Base-by-base conservation (phyloP, 2,888 invertebrate genomes). In the Microchrysa polita region DNA sequence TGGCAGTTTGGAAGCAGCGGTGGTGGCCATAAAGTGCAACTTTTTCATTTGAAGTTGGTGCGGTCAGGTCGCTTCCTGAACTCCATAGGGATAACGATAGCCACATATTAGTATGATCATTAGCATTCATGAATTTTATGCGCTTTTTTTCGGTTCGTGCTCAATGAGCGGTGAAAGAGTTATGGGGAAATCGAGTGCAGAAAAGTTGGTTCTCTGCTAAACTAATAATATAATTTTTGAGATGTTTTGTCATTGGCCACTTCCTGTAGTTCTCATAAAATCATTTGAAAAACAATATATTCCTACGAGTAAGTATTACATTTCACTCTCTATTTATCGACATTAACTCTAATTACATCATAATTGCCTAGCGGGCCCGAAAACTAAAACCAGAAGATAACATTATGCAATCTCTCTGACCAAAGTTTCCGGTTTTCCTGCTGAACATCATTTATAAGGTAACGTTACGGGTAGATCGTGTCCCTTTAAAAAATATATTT, bases 71-170 rank as follows among this genome's bases (percentile, higher is more conserved):
- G 48, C 22, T 23, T 67, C 14, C 27, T 52, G 52, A 16, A 10
- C 14, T 44, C 34, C 18, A n/a, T n/a, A n/a, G 1, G 72, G 14
- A 20, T 57, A 48, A 72, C 60, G 72, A 44, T 60, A 60, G 59
- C 60, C 72, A 60, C 72, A 72, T 72, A 72, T 72, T 72, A 72
- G 72, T 60, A 60, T 59, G 40, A 44, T 42, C 72, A 72, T 72
- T 60, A 72, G 60, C 60, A 72, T 72, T 72, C 72, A 72, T 72
- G 60, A 71, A 60, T 59, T 18, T 42, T 44, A 10, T 34, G 4
- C 27, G 27, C 59, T 71, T 48, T 72, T n/a, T 72, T 59, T 69
- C 61, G 40, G n/a, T n/a, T n/a, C n/a, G n/a, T n/a, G 61, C 61
- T 12, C 61, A 18, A 5, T 14, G n/a, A 9, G 12, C 22, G 10